Conservation (phyloP, 2,888 invertebrate species). For the Sicus ferrugineus region DNA sequence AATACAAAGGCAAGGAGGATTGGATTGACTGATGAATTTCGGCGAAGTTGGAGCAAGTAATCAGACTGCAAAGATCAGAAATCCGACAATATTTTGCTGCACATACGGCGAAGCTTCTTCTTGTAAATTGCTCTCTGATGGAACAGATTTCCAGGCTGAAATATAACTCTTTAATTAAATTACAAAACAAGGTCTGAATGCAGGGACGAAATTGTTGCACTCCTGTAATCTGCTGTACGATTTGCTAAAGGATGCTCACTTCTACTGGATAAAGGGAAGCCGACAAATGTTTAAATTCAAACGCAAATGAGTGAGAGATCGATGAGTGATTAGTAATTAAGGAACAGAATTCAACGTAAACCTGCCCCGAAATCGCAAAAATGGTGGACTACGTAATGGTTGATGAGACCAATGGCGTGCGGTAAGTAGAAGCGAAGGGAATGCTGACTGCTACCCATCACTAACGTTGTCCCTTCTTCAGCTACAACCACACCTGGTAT, state of each 20-base stretch:
- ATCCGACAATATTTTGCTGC: too few relatives aligned
- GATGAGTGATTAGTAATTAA: neutral
- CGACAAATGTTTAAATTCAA: neutral
- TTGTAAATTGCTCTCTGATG: too few relatives aligned
- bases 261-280: too few relatives aligned
- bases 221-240: too few relatives aligned
- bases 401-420: slow-evolving; percentile 47
- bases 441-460: neutral
- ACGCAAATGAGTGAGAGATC: neutral
- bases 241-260: too few relatives aligned
- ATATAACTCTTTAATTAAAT: too few relatives aligned
- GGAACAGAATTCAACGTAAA: neutral
- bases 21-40: too few relatives aligned
- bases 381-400: slow-evolving; percentile 45
- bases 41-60: too few relatives aligned
- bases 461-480: slow-evolving; percentile 17
- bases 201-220: neutral
- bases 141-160: too few relatives aligned
- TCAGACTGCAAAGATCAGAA: too few relatives aligned
- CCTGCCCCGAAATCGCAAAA: slow-evolving; percentile 12
- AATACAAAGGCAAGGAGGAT: too few relatives aligned
- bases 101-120: too few relatives aligned
- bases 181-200: neutral
- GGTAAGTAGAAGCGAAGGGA: slow-evolving; percentile 33
- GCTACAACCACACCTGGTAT: slow-evolving; percentile 47